phyloP scores from a whole-genome alignment of 2,888 invertebrate species.

The Tetragonisca angustula region DNA sequence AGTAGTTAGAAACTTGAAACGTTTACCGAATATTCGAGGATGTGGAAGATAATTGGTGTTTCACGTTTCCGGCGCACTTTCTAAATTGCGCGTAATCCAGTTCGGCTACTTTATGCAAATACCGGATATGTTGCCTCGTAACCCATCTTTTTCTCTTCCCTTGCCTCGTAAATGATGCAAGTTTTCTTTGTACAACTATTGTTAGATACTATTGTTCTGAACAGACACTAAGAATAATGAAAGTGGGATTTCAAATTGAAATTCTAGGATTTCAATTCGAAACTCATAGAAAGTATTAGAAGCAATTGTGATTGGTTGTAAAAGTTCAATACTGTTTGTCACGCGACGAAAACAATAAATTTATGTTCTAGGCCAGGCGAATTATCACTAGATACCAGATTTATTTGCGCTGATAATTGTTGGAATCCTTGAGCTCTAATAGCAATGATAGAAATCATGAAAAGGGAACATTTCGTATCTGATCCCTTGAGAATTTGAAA shows the following conservation, averaged over 20 bases:
- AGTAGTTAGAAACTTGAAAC: neutral
- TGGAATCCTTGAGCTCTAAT: neutral
- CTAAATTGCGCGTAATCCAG: constrained; percentile 43
- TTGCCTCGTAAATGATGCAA: neutral
- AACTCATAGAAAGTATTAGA: neutral
- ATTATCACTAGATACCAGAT: neutral
- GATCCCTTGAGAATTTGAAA: neutral
- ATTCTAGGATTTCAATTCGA: neutral
- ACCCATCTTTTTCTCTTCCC: neutral
- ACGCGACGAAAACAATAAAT: neutral
- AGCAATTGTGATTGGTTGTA: neutral
- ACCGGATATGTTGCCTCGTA: neutral
- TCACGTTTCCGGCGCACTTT: constrained; percentile 43
- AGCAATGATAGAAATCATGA: neutral
- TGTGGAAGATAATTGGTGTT: constrained; percentile 19
- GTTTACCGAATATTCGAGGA: neutral
- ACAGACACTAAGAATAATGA: neutral
- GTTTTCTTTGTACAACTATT: neutral
- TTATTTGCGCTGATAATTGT: neutral
- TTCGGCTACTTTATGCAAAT: constrained; percentile 38
- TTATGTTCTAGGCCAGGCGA: neutral
- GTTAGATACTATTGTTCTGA: constrained; percentile 7
- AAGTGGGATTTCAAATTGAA: neutral
- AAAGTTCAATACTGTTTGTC: neutral
- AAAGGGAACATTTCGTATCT: neutral